Conservation (phyloP, 2,797 vertebrate genomes). For the Sebastes jordani region DNA sequence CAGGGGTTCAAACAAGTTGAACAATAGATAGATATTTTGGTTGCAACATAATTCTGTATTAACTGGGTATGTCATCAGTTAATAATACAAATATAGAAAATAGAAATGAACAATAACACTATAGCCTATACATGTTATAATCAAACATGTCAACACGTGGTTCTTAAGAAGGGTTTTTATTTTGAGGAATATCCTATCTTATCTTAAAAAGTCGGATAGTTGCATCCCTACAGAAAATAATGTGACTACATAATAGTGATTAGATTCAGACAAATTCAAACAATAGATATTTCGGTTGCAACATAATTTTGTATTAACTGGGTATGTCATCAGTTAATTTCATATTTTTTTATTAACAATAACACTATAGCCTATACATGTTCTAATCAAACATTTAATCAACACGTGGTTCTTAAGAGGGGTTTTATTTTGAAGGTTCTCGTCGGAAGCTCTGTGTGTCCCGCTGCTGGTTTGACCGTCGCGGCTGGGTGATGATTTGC, state of each 20-base stretch:
- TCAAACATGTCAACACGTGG: too few relatives aligned
- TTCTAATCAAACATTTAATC: not conserved
- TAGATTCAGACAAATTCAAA: too few relatives aligned
- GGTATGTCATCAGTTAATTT: not conserved
- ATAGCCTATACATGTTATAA: not conserved
- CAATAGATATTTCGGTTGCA: not conserved
- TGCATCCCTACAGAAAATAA: too few relatives aligned
- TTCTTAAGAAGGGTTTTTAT: too few relatives aligned
- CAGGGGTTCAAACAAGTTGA: too few relatives aligned
- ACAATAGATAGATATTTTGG: too few relatives aligned
- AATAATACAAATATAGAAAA: not conserved
- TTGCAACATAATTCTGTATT: not conserved
- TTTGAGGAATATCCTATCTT: too few relatives aligned
- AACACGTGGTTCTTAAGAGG: not conserved
- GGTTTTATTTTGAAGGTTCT: slow-evolving; percentile 62
- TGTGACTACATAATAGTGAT: too few relatives aligned
- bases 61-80: not conserved
- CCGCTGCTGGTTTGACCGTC: slow-evolving; percentile 24
- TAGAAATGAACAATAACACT: not conserved
- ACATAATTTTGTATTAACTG: not conserved
- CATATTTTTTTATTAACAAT: too few relatives aligned
- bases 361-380: not conserved
- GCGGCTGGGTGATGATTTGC: slow-evolving; percentile 86
- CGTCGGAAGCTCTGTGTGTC: not conserved
- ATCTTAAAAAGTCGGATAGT: too few relatives aligned